Conservation (phyloP, 2,888 invertebrate species). For the Rhagophthalmus giganteus region DNA sequence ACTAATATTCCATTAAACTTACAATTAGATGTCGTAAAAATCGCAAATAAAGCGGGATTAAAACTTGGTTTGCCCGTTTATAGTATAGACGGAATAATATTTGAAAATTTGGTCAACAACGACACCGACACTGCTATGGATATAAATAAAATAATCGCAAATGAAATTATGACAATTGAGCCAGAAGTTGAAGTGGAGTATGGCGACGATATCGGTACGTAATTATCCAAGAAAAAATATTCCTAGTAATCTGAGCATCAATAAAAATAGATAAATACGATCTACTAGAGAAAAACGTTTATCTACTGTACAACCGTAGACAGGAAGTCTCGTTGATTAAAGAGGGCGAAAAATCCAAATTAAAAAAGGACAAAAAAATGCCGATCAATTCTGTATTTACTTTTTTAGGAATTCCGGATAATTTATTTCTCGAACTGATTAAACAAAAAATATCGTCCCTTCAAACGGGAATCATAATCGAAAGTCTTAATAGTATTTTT, state of each 20-base stretch:
- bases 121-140: constrained; percentile 37
- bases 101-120: constrained; percentile 53
- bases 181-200: constrained; percentile 37
- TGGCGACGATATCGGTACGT: too few relatives aligned
- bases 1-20: too few relatives aligned
- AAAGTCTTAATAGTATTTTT: constrained; percentile 47
- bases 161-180: constrained; percentile 35
- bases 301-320: too few relatives aligned
- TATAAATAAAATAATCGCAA: constrained; percentile 43
- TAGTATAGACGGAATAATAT: constrained; percentile 59
- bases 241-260: too few relatives aligned
- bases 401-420: constrained; percentile 41
- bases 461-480: constrained; percentile 43
- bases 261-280: too few relatives aligned
- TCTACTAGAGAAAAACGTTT: too few relatives aligned
- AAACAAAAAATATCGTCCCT: constrained; percentile 34
- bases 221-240: too few relatives aligned
- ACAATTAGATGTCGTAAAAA: constrained; percentile 47
- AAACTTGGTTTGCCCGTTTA: constrained; percentile 55
- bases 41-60: constrained; percentile 53
- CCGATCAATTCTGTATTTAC: too few relatives aligned
- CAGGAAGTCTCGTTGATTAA: too few relatives aligned
- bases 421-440: constrained; percentile 40
- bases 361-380: background rate
- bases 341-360: too few relatives aligned